Evolutionary conservation across 1,140 invertebrate species (phyloP).

Genomic region (Ips typographus): DNA sequence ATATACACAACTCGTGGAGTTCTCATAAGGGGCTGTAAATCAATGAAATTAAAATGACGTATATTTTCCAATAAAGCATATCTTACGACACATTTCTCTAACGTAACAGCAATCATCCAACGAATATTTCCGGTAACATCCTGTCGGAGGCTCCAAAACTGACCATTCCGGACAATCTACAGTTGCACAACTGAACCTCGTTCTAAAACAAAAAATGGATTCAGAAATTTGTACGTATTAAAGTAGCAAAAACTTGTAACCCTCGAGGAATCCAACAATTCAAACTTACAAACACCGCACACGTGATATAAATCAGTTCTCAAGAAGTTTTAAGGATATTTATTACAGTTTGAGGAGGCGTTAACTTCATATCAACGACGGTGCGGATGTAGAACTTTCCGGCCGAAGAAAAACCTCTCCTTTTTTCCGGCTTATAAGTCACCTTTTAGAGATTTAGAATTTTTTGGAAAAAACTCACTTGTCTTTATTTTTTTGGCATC

Average conservation of each 20-base stretch:
- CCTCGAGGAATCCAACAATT: neutral
- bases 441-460: no score
- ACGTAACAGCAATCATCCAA: slow-evolving; percentile 37
- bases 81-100: slow-evolving; percentile 37
- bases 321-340: slow-evolving; percentile 21
- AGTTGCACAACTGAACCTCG: slow-evolving; percentile 34
- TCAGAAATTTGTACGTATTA: slow-evolving; percentile 11
- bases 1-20: slow-evolving; percentile 33
- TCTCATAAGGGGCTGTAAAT: slow-evolving; percentile 34
- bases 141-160: slow-evolving; percentile 17
- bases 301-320: slow-evolving; percentile 26
- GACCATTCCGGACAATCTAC: slow-evolving; percentile 39
- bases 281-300: no score
- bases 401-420: neutral
- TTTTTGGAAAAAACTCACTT: slow-evolving; percentile 22
- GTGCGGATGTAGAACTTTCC: no score
- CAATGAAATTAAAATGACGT: neutral
- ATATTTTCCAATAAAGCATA: slow-evolving; percentile 4
- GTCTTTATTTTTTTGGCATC: slow-evolving; percentile 25
- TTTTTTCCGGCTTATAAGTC: neutral
- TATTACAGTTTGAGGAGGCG: slow-evolving; percentile 22
- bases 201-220: slow-evolving; percentile 13
- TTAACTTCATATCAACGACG: slow-evolving; percentile 16
- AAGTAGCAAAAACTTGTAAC: slow-evolving; percentile 22
- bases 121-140: slow-evolving; percentile 38